Evolutionary conservation across 2,113 vertebrate species (phyloP), one percentile per base, ranked within the genome.

Genomic region (Scolopax mira): DNA sequence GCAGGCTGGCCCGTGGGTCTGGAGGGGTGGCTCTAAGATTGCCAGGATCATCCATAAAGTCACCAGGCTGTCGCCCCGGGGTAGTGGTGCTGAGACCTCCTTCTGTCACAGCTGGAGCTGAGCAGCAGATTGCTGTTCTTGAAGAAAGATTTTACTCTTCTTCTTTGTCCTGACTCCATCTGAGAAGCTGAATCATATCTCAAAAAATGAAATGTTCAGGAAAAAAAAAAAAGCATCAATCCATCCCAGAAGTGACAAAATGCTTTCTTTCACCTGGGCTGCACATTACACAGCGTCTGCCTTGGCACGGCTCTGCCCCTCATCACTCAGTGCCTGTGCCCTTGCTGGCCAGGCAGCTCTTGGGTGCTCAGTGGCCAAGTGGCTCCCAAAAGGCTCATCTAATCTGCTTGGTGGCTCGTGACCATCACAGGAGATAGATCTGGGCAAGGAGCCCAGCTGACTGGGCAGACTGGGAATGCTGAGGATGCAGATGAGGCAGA

Each of bases 281-380:
- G 31, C 0, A 1, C 28, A 4, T 61, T n/a, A 11, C 39, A 30
- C 44, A 37, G 39, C 1, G 0, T 37, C 65, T 94, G 58, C 33
- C 46, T 58, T 0, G 1, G 13, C 48, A 18, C 0, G 2, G 61
- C 54, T 73, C 48, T 62, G 42, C 42, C 54, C 14, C 21, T 24
- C 1, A 0, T 27, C 49, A 31, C 48, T 70, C 1, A 3, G 21
- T 1, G 3, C n/a, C 31, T 1, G 0, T 37, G 48, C 35, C 57
- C 46, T 42, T 0, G 0, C 74, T 90, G 82, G 8, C 13, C 10
- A 35, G 31, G 28, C 0, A 7, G 35, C 10, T 37, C 60, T 57
- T 5, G 5, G 5, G 11, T 30, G 23, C 28, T 61, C 62, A 25
- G 58, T 4, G 9, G 10, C 60, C 60, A 28, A 3, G 1, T 17